Base-by-base conservation (phyloP, 2,797 vertebrate genomes). In the Atherinosoma microstoma region DNA sequence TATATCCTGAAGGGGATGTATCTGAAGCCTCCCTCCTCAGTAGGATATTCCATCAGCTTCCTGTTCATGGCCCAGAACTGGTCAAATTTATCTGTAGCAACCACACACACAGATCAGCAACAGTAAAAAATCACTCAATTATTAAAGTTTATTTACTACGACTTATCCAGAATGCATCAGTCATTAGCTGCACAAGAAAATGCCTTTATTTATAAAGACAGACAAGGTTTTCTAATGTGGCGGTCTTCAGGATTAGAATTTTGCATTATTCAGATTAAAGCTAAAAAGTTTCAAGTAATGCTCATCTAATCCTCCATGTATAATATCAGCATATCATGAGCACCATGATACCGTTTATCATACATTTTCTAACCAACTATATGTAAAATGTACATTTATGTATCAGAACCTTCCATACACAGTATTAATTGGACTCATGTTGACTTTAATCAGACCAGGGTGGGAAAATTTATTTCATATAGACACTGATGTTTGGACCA, bases 41-140 rank as follows among this genome's bases (percentile, higher is more conserved):
- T 93, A 40, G 96, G 88, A 89, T 96, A 98, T 68, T 99, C 98
- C 98, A 99, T 99, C 82, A 99, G 95, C 92, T 99, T 99, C 83
- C 97, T 96, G 92, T 99, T 99, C 94, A 99, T 99, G 80, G 98
- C 96, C 97, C 98, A 99, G 94, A 99, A 99, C 82, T 99, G 98
- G 90, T 99, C 98, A 86, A 99, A 99, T 87, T 99, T 98, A 92
- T 99, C 98, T 99, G 94, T 69, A 51, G 65, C 85, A 67, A 56
- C 57, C 35, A 84, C 56, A 69, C 29, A 27, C 2, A 76, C 20
- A 29, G 3, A 22, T 65, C 10, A 76, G 20, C 12, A 32, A 38
- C 22, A 30, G 24, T 67, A 53, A 40, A 32, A 30, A 29, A 15
- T n/a, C 38, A 3, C 11, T 16, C 22, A 13, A 12, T 36, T 12